Percentiles rank a stretch among this genome's conserved stretches.
Evolutionary conservation across 2,888 invertebrate species (phyloP).

Genomic region (Pristionchus maxplancki): DNA sequence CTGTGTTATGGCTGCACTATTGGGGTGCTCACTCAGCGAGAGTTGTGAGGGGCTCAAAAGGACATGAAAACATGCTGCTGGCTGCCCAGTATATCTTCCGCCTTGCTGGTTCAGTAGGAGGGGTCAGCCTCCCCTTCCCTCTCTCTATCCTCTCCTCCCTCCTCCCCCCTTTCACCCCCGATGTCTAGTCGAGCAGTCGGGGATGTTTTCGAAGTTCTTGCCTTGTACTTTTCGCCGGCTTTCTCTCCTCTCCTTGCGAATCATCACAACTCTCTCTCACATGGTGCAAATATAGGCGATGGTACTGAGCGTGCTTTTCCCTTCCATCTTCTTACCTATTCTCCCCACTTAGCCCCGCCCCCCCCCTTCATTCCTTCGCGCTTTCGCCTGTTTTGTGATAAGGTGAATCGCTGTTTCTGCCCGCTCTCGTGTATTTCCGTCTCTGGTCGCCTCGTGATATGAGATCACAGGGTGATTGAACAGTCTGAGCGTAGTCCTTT

Average conservation of each 20-base stretch:
- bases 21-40: background rate
- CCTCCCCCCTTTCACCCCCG: background rate
- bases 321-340: background rate
- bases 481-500: background rate
- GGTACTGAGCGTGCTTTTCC: background rate
- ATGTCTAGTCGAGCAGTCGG: constrained; percentile 36
- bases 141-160: too few relatives aligned
- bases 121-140: background rate
- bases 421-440: background rate
- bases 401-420: background rate
- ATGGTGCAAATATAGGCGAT: constrained; percentile 40
- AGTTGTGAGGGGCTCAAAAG: background rate
- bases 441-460: background rate
- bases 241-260: background rate
- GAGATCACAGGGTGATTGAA: background rate
- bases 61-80: background rate
- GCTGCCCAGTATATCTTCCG: background rate
- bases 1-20: background rate
- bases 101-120: background rate
- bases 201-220: constrained; percentile 33
- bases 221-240: constrained; percentile 30
- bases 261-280: constrained; percentile 26
- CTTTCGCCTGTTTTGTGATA: constrained; percentile 27
- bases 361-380: background rate
- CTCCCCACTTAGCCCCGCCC: background rate